Evolutionary conservation across 2,888 invertebrate genomes (phyloP), one percentile per base, ranked within the genome.

Genomic region (Coenonympha glycerion): DNA sequence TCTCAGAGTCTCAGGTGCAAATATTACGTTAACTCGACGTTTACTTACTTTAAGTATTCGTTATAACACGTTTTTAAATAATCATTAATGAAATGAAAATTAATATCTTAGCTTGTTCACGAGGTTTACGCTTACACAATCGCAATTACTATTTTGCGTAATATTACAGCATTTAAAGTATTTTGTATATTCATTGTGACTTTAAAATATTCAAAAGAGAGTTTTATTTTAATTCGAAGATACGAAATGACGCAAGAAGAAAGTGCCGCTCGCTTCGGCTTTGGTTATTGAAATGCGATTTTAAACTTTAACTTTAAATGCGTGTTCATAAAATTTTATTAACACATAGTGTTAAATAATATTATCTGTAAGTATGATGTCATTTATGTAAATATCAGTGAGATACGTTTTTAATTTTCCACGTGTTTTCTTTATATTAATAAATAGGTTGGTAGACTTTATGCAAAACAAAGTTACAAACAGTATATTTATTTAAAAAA

Each of bases 141-240:
- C 31, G 40, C 28, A 42, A 28, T 30, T 34, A 36, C 24, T 34
- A 21, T 36, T 46, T 31, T 22, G 15, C 40, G 2, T 33, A 40
- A 40, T 26, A 41, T 34, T 41, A 41, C 34, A 16, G 9, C 37
- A 49, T 26, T 37, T 33, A 31, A 9, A 55, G 42, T 42, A n/a
- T 22, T 22, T 48, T 48, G 30, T 51, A 26, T 42, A 48, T 49
- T 40, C 51, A 52, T 40, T 36, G 21, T 30, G 30, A 47, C 22
- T 40, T 47, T n/a, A n/a, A 45, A 48, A 52, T 52, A 55, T 52
- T 52, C 52, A 44, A 39, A 55, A 39, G 44, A 47, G 39, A 54
- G 50, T 47, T 39, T 28, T 47, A 52, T 52, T 52, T 39, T 44
- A 52, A 49, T 46, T 30, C 28, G 30, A 45, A 30, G 21, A 18